Percentiles rank a stretch among this genome's conserved stretches.
These are phyloP conservation scores for Cheilosia soror DNA, from an alignment of 2,888 invertebrate genomes.

Conservation along the genomic window DNA sequence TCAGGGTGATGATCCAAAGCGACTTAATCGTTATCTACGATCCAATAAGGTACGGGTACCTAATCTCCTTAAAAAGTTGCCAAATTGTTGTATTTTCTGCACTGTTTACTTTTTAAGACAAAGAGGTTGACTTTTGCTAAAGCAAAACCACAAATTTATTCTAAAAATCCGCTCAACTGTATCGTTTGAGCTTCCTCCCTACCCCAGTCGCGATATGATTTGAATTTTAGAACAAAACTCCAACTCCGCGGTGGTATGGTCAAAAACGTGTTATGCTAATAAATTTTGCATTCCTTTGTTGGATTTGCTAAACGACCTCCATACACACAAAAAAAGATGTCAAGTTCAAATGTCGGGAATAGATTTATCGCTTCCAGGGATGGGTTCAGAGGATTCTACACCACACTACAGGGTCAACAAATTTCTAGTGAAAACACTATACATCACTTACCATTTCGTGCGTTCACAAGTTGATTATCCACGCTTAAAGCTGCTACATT, in stretches of 20 bases:
- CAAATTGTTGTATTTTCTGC: conserved; percentile 42
- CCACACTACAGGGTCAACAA: conserved; percentile 8
- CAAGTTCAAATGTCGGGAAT: conserved; percentile 58
- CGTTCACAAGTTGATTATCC: conserved; percentile 83
- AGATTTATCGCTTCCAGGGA: conserved; percentile 46
- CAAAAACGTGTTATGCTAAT: conserved; percentile 62
- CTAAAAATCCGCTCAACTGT: conserved; percentile 71
- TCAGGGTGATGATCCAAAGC: conserved; percentile 23
- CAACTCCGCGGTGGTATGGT: conserved; percentile 16
- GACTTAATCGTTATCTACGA: conserved; percentile 1
- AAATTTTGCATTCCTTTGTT: conserved; percentile 66
- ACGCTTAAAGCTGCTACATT: conserved; percentile 78
- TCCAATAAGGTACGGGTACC: no score
- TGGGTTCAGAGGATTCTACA: conserved; percentile 16
- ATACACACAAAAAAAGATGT: conserved; percentile 53
- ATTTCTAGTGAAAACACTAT: background rate
- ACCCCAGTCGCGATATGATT: conserved; percentile 34
- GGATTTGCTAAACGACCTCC: conserved; percentile 15
- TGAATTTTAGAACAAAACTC: conserved; percentile 56
- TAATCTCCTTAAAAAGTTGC: conserved; percentile 7
- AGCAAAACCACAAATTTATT: conserved; percentile 57
- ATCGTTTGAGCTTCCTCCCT: conserved; percentile 50
- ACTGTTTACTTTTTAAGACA: conserved; percentile 39
- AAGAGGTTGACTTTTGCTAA: background rate
- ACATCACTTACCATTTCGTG: conserved; percentile 82